These are phyloP conservation scores for Dilophus febrilis DNA, from an alignment of 2,888 invertebrate species.

Conservation along the genomic window DNA sequence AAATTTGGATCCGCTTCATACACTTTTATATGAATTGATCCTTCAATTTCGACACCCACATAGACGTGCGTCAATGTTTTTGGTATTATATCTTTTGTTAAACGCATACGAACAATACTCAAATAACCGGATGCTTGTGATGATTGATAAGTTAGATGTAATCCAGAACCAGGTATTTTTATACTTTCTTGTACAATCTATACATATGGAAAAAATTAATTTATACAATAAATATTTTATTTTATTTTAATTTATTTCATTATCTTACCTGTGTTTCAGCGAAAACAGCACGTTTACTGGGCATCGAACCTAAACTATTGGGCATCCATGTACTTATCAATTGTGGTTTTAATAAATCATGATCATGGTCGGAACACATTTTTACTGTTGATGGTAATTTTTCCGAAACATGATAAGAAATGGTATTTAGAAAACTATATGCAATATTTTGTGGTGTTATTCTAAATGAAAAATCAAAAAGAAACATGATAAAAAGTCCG, in stretches of 20 bases:
- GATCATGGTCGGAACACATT: slow-evolving; percentile 73
- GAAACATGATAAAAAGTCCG: neutral
- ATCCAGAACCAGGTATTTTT: slow-evolving; percentile 80
- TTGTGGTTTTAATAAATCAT: slow-evolving; percentile 66
- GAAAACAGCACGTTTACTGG: slow-evolving; percentile 67
- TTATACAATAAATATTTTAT: no score
- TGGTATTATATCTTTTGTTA: slow-evolving; percentile 67
- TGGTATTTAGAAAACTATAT: slow-evolving; percentile 29
- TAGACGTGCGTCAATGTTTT: slow-evolving; percentile 73
- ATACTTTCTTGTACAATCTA: slow-evolving; percentile 95
- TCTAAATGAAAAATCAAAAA: slow-evolving; percentile 13
- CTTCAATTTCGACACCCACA: slow-evolving; percentile 83
- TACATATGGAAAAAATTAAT: no score
- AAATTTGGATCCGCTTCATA: slow-evolving; percentile 94
- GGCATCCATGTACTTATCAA: slow-evolving; percentile 83
- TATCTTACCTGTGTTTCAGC: slow-evolving; percentile 68
- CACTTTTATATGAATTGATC: slow-evolving; percentile 74
- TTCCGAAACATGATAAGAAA: slow-evolving; percentile 28
- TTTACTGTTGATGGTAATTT: slow-evolving; percentile 34
- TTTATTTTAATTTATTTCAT: neutral
- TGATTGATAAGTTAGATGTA: slow-evolving; percentile 89
- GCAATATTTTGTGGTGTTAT: slow-evolving; percentile 28
- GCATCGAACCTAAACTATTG: slow-evolving; percentile 71
- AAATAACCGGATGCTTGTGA: slow-evolving; percentile 88
- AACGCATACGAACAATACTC: slow-evolving; percentile 78